Base-by-base conservation (phyloP, 2,797 vertebrate species). In the Sebastes kiyomatsui region DNA sequence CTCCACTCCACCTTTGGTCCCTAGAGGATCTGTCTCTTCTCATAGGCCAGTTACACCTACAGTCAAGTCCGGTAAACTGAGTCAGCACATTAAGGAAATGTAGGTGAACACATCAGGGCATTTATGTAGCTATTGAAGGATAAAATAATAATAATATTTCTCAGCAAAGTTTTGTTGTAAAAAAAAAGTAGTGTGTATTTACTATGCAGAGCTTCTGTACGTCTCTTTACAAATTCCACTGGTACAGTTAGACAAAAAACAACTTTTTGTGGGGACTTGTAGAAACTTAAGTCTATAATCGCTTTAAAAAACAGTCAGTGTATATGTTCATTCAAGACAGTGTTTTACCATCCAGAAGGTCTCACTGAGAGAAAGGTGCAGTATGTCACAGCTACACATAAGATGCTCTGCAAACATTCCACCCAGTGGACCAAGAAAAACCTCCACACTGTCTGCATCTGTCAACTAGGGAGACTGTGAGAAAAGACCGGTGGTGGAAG, bases 371-470 rank as follows among this genome's bases (percentile, higher is more conserved):
- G 89, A 90, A 87, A 89, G 87, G 88, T 94, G 94, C 46, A 93
- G 90, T 94, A 96, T 96, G 94, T 97, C 93, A 91, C 94, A 93
- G 85, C 66, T 86, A 95, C 87, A 90, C 94, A 81, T 85, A 56
- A 96, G 90, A 90, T 58, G 46, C 78, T 95, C 87, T 84, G 94
- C 92, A 97, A 97, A 97, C 94, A 96, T 92, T 93, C 86, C 90
- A 88, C 14, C 67, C 30, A 58, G 79, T 0, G 72, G 79, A 87
- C 74, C 79, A 58, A 42, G 38, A 14, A 42, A 18, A 69, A 55
- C 74, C 66, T 22, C 71, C 64, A 28, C 68, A 69, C 46, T 64
- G 77, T n/a, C 42, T 46, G 42, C 18, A 62, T 28, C 67, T 14
- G 46, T 6, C 38, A 66, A 23, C 22, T 1, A 23, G 66, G 16